Base-by-base conservation (phyloP, 2,113 vertebrate species). In the Fulica atra region DNA sequence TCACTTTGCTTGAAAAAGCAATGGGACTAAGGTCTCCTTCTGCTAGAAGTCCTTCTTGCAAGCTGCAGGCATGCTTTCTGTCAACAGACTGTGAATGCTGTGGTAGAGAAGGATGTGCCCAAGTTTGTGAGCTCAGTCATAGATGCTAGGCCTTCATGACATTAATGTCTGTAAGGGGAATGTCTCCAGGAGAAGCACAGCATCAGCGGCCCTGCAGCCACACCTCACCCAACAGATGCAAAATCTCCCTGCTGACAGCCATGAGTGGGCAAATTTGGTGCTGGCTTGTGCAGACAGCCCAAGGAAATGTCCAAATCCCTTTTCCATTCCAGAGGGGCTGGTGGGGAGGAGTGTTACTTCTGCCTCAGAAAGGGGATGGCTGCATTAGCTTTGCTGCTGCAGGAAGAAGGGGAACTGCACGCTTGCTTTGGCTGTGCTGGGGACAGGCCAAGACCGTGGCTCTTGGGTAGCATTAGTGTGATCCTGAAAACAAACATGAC, bases 391-490 rank as follows among this genome's bases (percentile, higher is more conserved):
- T 38, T 38, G 26, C 29, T 63, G 48, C 0, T 6, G 61, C 13
- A 72, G 48, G 48, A 50, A 82, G 53, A 33, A 66, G 17, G 21
- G 17, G 35, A 92, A 19, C 4, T 7, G 11, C 0, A 0, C 9
- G 44, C 31, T 12, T 36, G 15, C 66, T 82, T 78, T 10, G 8
- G 81, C 65, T 79, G 29, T 46, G 57, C 66, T 82, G 50, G 59
- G 29, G 25, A 38, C 21, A 29, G 44, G 20, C 46, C 38, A 42
- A 33, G 38, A 36, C 24, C 5, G 1, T 11, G 54, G 33, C 61
- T 60, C n/a, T 53, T 26, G 46, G 56, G 28, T 25, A 26, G 5
- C 1, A 1, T 56, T 24, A 60, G 31, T 13, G 44, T 0, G 3
- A 48, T 29, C n/a, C 59, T 57, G 40, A 69, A 69, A 56, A 50